Evolutionary conservation across 2,797 vertebrate genomes (phyloP), one percentile per base, ranked within the genome.

Genomic region (Sebastes cheni): DNA sequence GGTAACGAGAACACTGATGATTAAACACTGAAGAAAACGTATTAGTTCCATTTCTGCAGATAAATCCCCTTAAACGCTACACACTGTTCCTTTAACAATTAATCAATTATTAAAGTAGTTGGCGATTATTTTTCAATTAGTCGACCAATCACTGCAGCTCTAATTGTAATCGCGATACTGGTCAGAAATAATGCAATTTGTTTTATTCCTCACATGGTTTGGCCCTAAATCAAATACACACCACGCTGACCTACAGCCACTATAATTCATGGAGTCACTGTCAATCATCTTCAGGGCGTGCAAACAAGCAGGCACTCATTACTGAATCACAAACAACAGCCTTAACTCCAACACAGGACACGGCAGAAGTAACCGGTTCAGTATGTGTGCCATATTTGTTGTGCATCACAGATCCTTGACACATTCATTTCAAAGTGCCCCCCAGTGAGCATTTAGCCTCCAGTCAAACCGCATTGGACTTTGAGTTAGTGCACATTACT

Each of bases 381-480:
- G 42, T 52, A 74, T 72, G 58, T 52, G 62, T 14, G 58, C 34
- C 76, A 27, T 56, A 76, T 72, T 71, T 67, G 74, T 86, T 78
- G 50, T 71, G 83, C 68, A 69, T 61, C 81, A 70, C 66, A 72
- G 61, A 74, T 58, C 29, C 62, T 61, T 73, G 67, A 79, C 36
- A 34, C 42, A 60, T 83, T 83, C 46, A 42, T 75, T 77, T 80
- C 60, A 77, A 62, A 71, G 72, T 70, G 10, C 72, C 32, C 70
- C 80, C 77, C 74, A 60, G 56, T 75, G 77, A 85, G 75, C 75
- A 83, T 86, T 88, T 77, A 88, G 81, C 87, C 81, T 86, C 29
- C 30, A 79, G 84, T 72, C 56, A 84, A 86, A 82, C 32, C 11
- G 2, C 72, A 67, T 67, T 75, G 74, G 84, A 81, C 72, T 88